Percentiles rank a stretch among this genome's conserved stretches.
Evolutionary conservation across 2,888 invertebrate genomes (phyloP).

Genomic region (Cyclophora punctaria): DNA sequence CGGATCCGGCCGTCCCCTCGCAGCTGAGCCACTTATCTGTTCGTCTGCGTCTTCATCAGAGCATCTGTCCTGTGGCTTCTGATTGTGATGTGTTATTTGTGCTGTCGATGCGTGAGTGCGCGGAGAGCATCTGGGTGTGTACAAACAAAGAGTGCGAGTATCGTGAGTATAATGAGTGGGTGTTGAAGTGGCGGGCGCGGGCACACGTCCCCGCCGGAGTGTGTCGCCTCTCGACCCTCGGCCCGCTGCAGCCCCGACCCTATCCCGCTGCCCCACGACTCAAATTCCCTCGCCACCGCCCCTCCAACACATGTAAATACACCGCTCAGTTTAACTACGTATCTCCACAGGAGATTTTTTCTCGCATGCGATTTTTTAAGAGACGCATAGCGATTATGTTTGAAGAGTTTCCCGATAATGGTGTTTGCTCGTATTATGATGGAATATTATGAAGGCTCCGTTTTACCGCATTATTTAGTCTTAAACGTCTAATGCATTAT

Average conservation of each 20-base stretch:
- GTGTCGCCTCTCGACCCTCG: constrained; percentile 1
- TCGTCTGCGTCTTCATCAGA: too few species aligned
- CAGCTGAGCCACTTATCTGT: too few species aligned
- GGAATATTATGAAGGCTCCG: constrained; percentile 8
- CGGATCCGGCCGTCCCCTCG: constrained; percentile 7
- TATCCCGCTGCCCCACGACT: neutral
- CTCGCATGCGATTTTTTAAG: constrained; percentile 24
- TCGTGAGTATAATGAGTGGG: constrained; percentile 4
- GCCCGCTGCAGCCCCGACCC: neutral
- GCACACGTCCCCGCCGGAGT: constrained; percentile 7
- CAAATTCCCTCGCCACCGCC: neutral
- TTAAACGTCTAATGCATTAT: too few species aligned
- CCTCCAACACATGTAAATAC: constrained; percentile 18
- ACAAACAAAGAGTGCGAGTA: constrained; percentile 5
- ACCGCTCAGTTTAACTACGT: constrained; percentile 30
- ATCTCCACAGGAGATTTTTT: constrained; percentile 23
- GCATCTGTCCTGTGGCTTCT: too few species aligned
- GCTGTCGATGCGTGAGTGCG: constrained; percentile 3
- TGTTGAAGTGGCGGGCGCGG: constrained; percentile 5
- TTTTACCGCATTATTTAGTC: too few species aligned
- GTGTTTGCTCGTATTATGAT: constrained; percentile 25
- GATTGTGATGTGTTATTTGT: too few species aligned
- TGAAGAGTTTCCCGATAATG: constrained; percentile 35
- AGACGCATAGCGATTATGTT: constrained; percentile 18
- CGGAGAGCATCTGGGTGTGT: neutral